Evolutionary conservation across 2,797 vertebrate species (phyloP).

Genomic region (Enteromius treurensis): DNA sequence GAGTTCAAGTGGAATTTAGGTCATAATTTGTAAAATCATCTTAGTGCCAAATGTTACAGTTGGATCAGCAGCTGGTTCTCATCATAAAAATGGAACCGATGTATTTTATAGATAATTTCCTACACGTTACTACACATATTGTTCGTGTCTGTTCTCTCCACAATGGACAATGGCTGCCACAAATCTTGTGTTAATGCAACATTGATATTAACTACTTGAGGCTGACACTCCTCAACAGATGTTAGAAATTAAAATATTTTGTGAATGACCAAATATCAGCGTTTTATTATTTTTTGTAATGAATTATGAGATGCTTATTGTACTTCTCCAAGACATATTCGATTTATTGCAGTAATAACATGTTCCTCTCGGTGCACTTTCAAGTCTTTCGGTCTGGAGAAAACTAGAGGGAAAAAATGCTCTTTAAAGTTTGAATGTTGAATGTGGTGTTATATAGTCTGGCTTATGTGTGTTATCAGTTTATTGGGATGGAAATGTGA

Average conservation of each 20-base stretch:
- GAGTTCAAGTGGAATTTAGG: conserved; percentile 43
- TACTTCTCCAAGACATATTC: background rate
- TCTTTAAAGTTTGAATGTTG: conserved; percentile 21
- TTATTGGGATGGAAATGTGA: conserved; percentile 44
- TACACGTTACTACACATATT: conserved; percentile 54
- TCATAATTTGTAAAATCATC: conserved; percentile 43
- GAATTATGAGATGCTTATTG: conserved; percentile 29
- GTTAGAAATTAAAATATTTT: conserved; percentile 58
- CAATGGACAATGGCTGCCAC: conserved; percentile 40
- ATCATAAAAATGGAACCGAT: conserved; percentile 54
- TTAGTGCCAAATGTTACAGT: conserved; percentile 57
- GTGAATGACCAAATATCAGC: conserved; percentile 33
- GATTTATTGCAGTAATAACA: conserved; percentile 47
- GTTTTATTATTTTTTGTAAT: conserved; percentile 7
- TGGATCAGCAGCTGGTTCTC: conserved; percentile 60
- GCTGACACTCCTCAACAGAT: conserved; percentile 56
- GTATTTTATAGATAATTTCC: conserved; percentile 56
- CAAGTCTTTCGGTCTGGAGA: conserved; percentile 5
- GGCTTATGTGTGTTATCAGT: conserved; percentile 43
- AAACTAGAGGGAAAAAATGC: background rate
- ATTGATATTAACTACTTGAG: conserved; percentile 48
- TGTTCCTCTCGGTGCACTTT: conserved; percentile 19
- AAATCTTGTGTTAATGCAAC: conserved; percentile 43
- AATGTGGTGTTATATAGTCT: conserved; percentile 18
- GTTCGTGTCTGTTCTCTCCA: conserved; percentile 33